phyloP scores from a whole-genome alignment of 2,113 vertebrate species.

The Meleagris gallopavo region DNA sequence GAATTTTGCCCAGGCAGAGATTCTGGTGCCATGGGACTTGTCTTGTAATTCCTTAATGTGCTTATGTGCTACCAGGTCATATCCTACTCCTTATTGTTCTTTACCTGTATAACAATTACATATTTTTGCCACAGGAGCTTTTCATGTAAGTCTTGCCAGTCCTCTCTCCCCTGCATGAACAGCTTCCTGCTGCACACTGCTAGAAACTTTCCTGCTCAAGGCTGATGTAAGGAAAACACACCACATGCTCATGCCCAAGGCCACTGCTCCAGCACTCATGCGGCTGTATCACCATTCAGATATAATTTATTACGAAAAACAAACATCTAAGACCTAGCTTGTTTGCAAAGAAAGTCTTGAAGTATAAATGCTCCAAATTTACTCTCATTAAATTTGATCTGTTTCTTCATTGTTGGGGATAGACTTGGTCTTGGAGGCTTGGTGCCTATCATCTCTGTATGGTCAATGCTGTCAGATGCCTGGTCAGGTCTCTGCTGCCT shows the following conservation, averaged over 20 bases:
- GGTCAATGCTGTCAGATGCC: not conserved
- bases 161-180: not conserved
- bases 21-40: not conserved
- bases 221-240: not conserved
- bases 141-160: not conserved
- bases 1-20: not conserved
- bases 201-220: not conserved
- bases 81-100: not conserved
- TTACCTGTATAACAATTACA: not conserved
- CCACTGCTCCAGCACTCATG: not conserved
- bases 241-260: not conserved
- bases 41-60: not conserved
- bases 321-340: not conserved
- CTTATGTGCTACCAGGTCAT: not conserved
- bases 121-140: not conserved
- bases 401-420: not conserved
- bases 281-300: not conserved
- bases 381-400: not conserved
- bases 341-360: not conserved
- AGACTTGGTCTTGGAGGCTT: not conserved
- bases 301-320: not conserved
- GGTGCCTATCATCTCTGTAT: not conserved
- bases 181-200: not conserved
- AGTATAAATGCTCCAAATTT: not conserved
- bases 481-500: fast-evolving